Base-by-base conservation (phyloP, 1,140 invertebrate species). In the Calliopsis andreniformis region DNA sequence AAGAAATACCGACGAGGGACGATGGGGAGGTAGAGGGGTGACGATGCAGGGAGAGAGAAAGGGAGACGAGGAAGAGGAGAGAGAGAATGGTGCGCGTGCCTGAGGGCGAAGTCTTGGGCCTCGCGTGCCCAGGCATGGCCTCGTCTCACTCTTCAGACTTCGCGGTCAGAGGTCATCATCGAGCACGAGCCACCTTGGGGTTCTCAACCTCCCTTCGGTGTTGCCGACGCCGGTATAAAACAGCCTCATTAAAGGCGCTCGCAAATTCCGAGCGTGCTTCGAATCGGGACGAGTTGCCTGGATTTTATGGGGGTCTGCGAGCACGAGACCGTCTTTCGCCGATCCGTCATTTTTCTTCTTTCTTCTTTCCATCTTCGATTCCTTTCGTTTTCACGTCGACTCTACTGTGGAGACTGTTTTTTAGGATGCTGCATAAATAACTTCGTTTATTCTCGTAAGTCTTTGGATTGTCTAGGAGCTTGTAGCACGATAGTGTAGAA, bases 81-180 rank as follows among this genome's bases (percentile, higher is more conserved):
- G 62, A 47, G 62, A 81, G 84, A 78, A 86, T 81, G 81, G 84
- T 77, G 88, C 89, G 88, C 89, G 90, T 90, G 88, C 88, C 90
- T 89, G 63, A 73, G 83, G 88, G 88, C 87, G 59, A 84, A 88
- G 83, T 83, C 76, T 85, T 86, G 86, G 86, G 82, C 86, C 86
- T 91, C 90, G 90, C 89, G 90, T 91, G 90, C 86, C 88, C 87
- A 83, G 79, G 86, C 87, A 86, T 88, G 83, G 85, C 86, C 87
- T 88, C 86, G 86, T 85, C 84, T n/a, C 86, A 81, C 83, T 87
- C 83, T 72, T 75, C 70, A 76, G 75, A 84, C 82, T 88, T 89
- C 85, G 85, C 85, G 90, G 90, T 91, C 90, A 92, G 88, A 91
- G 90, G 90, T 92, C 91, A 87, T 80, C 80, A 77, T 87, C 85